These are phyloP conservation scores for Propithecus deckenii DNA, from an alignment of 2,797 vertebrate genomes.

Conservation along the genomic window DNA sequence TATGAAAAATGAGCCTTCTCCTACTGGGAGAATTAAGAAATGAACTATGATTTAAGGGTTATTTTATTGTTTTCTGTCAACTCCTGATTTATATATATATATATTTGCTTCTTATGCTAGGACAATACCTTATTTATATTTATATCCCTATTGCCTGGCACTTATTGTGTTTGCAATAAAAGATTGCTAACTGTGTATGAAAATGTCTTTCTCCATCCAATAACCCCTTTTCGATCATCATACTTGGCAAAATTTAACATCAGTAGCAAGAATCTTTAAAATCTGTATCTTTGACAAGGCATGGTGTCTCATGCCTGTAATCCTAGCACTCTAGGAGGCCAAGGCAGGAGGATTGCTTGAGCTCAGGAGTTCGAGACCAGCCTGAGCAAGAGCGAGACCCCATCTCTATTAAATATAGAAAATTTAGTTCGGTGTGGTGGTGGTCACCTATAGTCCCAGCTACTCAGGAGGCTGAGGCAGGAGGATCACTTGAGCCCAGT, in stretches of 20 bases:
- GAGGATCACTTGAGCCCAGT: too few relatives aligned
- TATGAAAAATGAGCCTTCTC: conserved; percentile 9
- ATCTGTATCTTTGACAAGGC: not conserved
- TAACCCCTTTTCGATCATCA: not conserved
- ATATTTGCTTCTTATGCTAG: not conserved
- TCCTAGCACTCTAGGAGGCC: too few relatives aligned
- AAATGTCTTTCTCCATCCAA: conserved; percentile 30
- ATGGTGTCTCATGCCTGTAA: too few relatives aligned
- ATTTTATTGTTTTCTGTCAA: conserved; percentile 23
- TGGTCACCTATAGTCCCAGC: too few relatives aligned
- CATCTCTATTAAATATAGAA: too few relatives aligned
- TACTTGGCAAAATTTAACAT: conserved; percentile 24
- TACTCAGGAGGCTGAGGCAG: too few relatives aligned
- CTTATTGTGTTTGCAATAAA: conserved; percentile 40
- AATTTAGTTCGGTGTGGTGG: too few relatives aligned
- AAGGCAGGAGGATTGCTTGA: too few relatives aligned
- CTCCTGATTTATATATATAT: not conserved
- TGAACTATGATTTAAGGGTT: conserved; percentile 27
- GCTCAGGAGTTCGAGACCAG: too few relatives aligned
- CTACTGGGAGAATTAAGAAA: conserved; percentile 25
- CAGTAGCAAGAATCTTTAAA: not conserved
- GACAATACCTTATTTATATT: conserved; percentile 21
- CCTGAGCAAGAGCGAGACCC: too few relatives aligned
- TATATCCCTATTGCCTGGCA: conserved; percentile 20
- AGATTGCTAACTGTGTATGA: not conserved